Base-by-base conservation (phyloP, 2,113 vertebrate species). In the Morone chrysops region DNA sequence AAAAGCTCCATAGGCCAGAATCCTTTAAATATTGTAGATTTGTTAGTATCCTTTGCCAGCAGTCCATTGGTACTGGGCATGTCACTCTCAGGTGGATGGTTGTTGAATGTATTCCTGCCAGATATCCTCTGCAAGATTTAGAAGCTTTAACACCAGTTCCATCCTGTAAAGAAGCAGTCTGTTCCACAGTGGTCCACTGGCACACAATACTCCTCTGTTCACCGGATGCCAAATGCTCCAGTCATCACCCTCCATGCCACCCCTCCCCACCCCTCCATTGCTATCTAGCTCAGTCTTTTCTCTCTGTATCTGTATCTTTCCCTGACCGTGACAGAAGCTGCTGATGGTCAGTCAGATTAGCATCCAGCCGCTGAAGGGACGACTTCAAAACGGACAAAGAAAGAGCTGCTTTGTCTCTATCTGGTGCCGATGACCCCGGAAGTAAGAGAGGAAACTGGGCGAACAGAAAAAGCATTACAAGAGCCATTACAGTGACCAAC, bases 151-250 rank as follows among this genome's bases (percentile, higher is more conserved):
- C 59, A 60, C 31, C 41, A 69, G 40, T 31, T 67, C 63, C 36
- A 57, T 72, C 80, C 54, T 31, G 79, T 65, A 63, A 75, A 80
- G 43, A 72, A 68, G 36, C n/a, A 12, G 45, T 51, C 70, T 63
- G 78, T 80, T 73, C 51, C 69, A 74, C 80, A 63, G 63, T 31
- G 43, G 50, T 60, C 38, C 70, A 43, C 40, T 78, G 84, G 62
- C 74, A 88, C 85, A 93, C 90, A 94, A 89, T 87, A 89, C 89
- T 60, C 51, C 89, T 92, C 87, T 91, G 87, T 92, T 91, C 82
- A 72, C 62, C 2, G 18, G 70, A 92, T 81, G 77, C 87, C 76
- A 80, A 88, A 87, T 73, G 78, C 69, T 85, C 84, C 85, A 91
- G 80, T 91, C 90, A 78, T 85, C 80, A 57, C 78, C 80, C 85